A percentile compares a stretch with the other conserved stretches of the same genome.
phyloP scores from a whole-genome alignment of 2,113 vertebrate genomes.

The Chascanopsetta lugubris region DNA sequence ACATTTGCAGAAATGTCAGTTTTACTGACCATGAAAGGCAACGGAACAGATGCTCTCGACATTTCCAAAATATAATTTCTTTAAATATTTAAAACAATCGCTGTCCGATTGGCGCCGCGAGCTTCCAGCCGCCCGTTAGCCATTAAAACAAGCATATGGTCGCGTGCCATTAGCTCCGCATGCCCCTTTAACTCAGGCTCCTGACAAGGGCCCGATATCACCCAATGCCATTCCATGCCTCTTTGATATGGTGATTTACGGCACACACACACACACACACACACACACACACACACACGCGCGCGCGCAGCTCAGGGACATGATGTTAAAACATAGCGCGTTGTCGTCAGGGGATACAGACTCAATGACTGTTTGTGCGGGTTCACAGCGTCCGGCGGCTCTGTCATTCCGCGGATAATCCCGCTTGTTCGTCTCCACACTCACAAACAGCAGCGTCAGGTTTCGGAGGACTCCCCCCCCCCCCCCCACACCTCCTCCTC shows the following conservation, averaged over 20 bases:
- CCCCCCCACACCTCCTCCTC: constrained; percentile 9
- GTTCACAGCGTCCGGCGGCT: constrained; percentile 67
- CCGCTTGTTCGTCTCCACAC: constrained; percentile 65
- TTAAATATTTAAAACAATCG: constrained; percentile 15
- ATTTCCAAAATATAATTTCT: constrained; percentile 29
- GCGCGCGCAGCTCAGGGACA: constrained; percentile 29
- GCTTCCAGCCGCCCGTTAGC: constrained; percentile 18
- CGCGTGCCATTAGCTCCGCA: constrained; percentile 20
- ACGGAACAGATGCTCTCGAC: constrained; percentile 34
- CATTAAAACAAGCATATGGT: constrained; percentile 31
- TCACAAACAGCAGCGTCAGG: constrained; percentile 70
- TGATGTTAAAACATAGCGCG: constrained; percentile 75
- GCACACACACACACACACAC: not conserved
- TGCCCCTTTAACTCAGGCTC: constrained; percentile 10
- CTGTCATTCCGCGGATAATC: constrained; percentile 78
- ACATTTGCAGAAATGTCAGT: constrained; percentile 22
- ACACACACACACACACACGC: not conserved
- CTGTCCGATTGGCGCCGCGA: constrained; percentile 9
- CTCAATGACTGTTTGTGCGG: constrained; percentile 63
- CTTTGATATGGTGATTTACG: constrained; percentile 73
- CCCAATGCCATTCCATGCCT: constrained; percentile 51
- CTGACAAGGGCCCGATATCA: constrained; percentile 27
- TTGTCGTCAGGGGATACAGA: constrained; percentile 59
- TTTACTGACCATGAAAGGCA: constrained; percentile 7
- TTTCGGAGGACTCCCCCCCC: too few species aligned